Evolutionary conservation across 2,113 vertebrate genomes (phyloP), one percentile per base, ranked within the genome.

Genomic region (Rattus norvegicus): DNA sequence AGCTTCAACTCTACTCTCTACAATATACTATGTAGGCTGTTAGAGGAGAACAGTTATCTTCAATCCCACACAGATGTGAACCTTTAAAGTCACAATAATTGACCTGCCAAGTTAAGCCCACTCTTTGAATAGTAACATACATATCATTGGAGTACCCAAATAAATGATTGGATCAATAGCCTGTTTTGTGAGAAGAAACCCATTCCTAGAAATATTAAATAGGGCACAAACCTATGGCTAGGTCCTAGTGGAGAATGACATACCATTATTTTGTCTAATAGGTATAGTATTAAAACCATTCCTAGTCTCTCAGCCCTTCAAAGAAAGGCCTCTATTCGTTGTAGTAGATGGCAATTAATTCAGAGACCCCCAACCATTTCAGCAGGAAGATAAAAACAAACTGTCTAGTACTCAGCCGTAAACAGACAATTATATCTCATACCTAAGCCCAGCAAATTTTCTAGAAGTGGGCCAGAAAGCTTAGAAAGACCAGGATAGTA

Each of bases 291-390:
- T n/a, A 59, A 81, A 59, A 39, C 22, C 52, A 59, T 2, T 8
- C 7, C 56, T 61, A 28, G 12, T 61, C 20, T 59, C 11, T 61
- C 36, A 26, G 12, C 0, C 3, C 22, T 8, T 12, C 5, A 39
- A 26, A 83, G 36, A 61, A 39, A 39, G 61, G 6, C 12, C 56
- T 61, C 80, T 63, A 26, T 84, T 28, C 61, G 12, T 7, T 61
- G 3, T 13, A 61, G 22, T 16, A 83, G 36, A 2, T 26, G 22
- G 22, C 6, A 43, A 16, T 10, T 63, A 28, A 84, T 43, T 9
- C 5, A 61, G 36, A 61, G 2, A 19, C 0, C 11, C 3, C 6
- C n/a, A 8, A 83, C 26, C 1, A 16, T 24, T 83, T 61, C 22
- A 83, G 12, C 13, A 39, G 14, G 24, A 43, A 61, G 12, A 39